These are phyloP conservation scores for Pristionchus mayeri DNA, from an alignment of 2,888 invertebrate species.

Conservation along the genomic window DNA sequence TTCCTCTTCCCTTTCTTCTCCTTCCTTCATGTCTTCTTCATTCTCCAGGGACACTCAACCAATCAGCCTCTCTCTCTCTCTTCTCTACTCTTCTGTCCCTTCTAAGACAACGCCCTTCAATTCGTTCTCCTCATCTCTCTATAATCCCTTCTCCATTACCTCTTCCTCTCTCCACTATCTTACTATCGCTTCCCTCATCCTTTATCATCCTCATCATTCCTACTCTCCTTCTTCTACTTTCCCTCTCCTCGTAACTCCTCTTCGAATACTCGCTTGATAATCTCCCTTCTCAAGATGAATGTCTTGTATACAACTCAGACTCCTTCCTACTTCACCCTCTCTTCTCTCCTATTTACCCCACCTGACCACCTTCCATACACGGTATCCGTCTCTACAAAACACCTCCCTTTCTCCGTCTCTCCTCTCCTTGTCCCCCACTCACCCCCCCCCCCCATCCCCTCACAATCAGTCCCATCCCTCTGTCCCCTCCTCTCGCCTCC, in stretches of 20 bases:
- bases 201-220: neutral
- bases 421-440: neutral
- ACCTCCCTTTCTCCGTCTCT: neutral
- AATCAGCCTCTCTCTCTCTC: constrained; percentile 11
- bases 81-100: constrained; percentile 18
- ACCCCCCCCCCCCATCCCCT: neutral
- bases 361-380: constrained; percentile 5
- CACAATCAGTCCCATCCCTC: constrained; percentile 43
- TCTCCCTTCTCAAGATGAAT: neutral
- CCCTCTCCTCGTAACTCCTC: neutral
- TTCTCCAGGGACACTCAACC: neutral
- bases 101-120: neutral
- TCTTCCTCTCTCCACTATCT: neutral
- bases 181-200: neutral
- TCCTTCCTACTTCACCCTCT: constrained; percentile 58
- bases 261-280: neutral
- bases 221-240: neutral
- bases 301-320: constrained; percentile 3
- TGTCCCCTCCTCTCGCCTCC: constrained; percentile 33
- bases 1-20: neutral
- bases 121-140: constrained; percentile 35
- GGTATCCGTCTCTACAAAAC: neutral
- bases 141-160: constrained; percentile 19
- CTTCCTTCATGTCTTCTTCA: neutral
- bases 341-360: neutral